phyloP scores from a whole-genome alignment of 2,888 invertebrate genomes.

The Fabriciana adippe region DNA sequence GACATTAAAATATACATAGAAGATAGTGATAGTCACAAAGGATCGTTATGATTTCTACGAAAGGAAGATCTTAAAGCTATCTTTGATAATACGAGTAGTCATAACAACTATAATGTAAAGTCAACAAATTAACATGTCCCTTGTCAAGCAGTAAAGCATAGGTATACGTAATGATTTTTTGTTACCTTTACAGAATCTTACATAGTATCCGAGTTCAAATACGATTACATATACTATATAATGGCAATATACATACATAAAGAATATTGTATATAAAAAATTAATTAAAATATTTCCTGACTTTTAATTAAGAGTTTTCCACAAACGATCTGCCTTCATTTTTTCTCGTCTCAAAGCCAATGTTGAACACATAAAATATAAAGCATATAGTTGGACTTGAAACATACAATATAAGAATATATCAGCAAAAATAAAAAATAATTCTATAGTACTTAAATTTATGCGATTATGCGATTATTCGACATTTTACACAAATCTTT shows the following conservation, averaged over 20 bases:
- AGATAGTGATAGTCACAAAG: too few relatives aligned
- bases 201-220: too few relatives aligned
- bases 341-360: not conserved
- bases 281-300: constrained; percentile 2
- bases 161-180: not conserved
- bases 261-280: not conserved
- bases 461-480: too few relatives aligned
- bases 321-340: not conserved
- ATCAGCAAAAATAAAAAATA: constrained; percentile 1
- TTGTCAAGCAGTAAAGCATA: constrained; percentile 7
- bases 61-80: not conserved
- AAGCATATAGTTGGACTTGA: not conserved
- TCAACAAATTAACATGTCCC: not conserved
- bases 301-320: not conserved
- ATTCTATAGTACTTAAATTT: too few relatives aligned
- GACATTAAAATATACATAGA: too few relatives aligned
- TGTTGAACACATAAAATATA: too few relatives aligned
- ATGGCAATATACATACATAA: not conserved
- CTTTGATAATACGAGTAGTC: not conserved
- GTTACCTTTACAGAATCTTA: not conserved
- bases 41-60: too few relatives aligned
- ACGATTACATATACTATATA: not conserved
- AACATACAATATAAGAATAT: not conserved
- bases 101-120: not conserved
- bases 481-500: too few relatives aligned